A percentile compares a stretch with the other conserved stretches of the same genome.
These are phyloP conservation scores for Charina bottae DNA, from an alignment of 2,113 vertebrate species.

Conservation along the genomic window DNA sequence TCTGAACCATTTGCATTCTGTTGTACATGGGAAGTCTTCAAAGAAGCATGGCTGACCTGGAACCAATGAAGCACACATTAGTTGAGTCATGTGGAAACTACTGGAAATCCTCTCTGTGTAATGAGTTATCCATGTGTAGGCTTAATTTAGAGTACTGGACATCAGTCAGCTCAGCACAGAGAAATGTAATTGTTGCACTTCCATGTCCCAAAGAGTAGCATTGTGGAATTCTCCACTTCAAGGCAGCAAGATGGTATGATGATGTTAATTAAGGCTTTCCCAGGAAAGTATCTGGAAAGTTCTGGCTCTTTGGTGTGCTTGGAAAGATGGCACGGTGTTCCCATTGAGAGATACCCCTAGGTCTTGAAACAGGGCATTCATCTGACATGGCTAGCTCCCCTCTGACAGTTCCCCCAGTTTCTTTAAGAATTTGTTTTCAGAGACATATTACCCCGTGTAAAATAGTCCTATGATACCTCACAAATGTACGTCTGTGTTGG, in stretches of 20 bases:
- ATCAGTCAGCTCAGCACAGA: neutral
- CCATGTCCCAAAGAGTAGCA: neutral
- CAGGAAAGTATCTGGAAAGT: neutral
- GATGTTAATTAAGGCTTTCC: neutral
- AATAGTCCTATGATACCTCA: neutral
- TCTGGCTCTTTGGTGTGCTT: neutral
- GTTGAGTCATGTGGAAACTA: neutral
- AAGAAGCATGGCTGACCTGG: neutral
- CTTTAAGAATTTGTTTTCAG: neutral
- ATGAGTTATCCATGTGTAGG: neutral
- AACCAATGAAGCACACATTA: neutral
- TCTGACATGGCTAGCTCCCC: neutral
- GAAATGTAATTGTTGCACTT: neutral
- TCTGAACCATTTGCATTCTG: neutral
- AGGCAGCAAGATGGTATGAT: neutral
- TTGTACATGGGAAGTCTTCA: neutral
- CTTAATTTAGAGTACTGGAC: neutral
- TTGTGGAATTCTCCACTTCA: neutral
- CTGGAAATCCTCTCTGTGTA: neutral
- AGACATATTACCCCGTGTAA: neutral
- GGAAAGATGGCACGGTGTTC: neutral
- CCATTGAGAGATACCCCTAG: neutral
- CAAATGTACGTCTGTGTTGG: neutral
- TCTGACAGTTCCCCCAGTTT: neutral
- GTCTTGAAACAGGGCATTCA: no score